Base-by-base conservation (phyloP, 2,888 invertebrate genomes). In the Ochropleura plecta region DNA sequence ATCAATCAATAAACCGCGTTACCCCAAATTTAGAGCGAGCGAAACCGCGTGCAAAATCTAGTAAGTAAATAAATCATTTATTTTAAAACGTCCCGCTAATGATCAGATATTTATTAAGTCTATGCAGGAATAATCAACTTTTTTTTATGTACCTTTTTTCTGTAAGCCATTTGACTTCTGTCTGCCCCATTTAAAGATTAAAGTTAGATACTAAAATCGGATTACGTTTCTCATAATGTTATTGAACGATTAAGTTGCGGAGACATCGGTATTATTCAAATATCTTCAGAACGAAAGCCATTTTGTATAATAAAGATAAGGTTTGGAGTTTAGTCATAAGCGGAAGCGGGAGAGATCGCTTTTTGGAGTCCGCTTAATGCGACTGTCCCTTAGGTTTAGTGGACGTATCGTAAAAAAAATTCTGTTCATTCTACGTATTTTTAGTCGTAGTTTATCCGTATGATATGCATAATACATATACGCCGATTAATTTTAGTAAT, bases 231-330 rank as follows among this genome's bases (percentile, higher is more conserved):
- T 88, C 85, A 88, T 90, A 90, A 86, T 86, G 89, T 88, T 90
- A 90, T 90, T 89, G 89, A 83, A 72, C 83, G 82, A 82, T 73
- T 76, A 86, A 89, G 85, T 89, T 86, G 64, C 68, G 69, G 78
- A 85, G 87, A 87, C 89, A 88, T 88, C 79, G 86, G 86, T 87
- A 89, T 90, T 90, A 90, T 90, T 89, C 89, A 88, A 89, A 89
- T 85, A 76, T 72, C 81, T 81, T 76, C 64, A 69, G 73, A 73
- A 73, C 68, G 83, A 68, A 68, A 53, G 68, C 64, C 70, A 79
- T 79, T 79, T 68, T 20, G 49, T 76, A 70, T 68, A 78, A 78
- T 78, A 84, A 81, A 82, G 84, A 77, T 80, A 80, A 70, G 53
- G 69, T 9, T n/a, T 51, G 8, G 46, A 4, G 46, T 46, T 42